These are phyloP conservation scores for Rhadinocentrus ornatus DNA, from an alignment of 2,797 vertebrate genomes.

Conservation along the genomic window DNA sequence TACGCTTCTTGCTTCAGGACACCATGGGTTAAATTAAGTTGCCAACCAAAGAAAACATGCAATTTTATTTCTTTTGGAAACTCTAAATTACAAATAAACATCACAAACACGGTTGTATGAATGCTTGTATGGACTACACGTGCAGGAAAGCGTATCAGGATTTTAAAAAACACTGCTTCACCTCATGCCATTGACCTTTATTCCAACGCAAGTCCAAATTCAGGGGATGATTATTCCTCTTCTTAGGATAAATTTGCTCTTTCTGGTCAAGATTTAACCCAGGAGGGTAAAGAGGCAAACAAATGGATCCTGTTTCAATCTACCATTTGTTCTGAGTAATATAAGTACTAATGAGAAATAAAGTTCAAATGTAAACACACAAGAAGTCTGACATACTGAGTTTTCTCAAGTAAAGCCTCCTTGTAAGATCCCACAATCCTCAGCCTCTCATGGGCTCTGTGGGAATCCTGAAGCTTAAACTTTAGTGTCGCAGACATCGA, in stretches of 20 bases:
- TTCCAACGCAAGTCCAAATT: constrained; percentile 6
- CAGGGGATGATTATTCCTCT: neutral
- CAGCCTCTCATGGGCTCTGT: constrained; percentile 40
- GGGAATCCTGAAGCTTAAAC: constrained; percentile 61
- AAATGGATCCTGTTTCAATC: neutral
- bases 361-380: neutral
- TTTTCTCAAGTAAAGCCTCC: constrained; percentile 7
- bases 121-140: neutral
- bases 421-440: constrained; percentile 24
- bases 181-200: constrained; percentile 10
- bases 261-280: constrained; percentile 5
- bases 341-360: neutral
- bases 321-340: neutral
- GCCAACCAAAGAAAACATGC: no score
- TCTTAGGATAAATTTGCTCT: neutral
- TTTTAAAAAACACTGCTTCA: neutral
- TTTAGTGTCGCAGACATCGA: constrained; percentile 53
- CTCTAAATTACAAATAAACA: no score
- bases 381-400: neutral
- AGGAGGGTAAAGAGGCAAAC: neutral
- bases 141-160: neutral
- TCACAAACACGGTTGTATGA: neutral
- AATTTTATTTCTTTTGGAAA: no score
- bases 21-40: no score
- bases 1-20: no score